These are phyloP conservation scores for Condylostylus longicornis DNA, from an alignment of 1,140 invertebrate genomes.

Conservation along the genomic window DNA sequence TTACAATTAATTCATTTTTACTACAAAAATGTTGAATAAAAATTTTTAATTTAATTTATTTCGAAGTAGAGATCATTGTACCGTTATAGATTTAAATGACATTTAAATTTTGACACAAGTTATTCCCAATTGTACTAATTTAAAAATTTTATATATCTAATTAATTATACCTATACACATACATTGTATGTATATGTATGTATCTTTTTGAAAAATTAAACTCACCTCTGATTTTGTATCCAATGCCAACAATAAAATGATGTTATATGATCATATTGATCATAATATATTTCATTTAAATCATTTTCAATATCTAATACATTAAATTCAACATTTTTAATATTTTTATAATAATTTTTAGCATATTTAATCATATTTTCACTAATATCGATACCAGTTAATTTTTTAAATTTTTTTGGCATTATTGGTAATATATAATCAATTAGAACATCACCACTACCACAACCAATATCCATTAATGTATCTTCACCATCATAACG, in stretches of 20 bases:
- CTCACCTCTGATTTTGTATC: conserved; percentile 57
- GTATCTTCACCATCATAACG: conserved; percentile 35
- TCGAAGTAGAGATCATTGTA: too few relatives aligned
- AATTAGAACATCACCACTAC: conserved; percentile 55
- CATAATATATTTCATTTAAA: conserved; percentile 16
- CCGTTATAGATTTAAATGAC: too few relatives aligned
- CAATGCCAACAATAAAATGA: conserved; percentile 75
- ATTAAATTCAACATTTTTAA: conserved; percentile 37
- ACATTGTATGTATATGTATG: too few relatives aligned
- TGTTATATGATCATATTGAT: conserved; percentile 52
- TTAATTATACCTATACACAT: too few relatives aligned
- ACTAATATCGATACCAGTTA: conserved; percentile 53
- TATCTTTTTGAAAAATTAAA: conserved; percentile 13
- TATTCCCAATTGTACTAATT: too few relatives aligned
- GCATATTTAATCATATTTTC: conserved; percentile 54
- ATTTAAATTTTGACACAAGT: too few relatives aligned
- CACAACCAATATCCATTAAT: conserved; percentile 64
- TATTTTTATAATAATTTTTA: conserved; percentile 33
- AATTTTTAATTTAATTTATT: too few relatives aligned
- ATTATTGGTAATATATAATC: conserved; percentile 49
- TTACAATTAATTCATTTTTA: too few relatives aligned
- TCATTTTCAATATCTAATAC: conserved; percentile 48
- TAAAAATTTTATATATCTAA: too few relatives aligned
- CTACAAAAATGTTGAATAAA: too few relatives aligned
- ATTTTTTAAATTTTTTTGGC: conserved; percentile 34